A percentile compares a stretch with the other conserved stretches of the same genome.
phyloP scores from a whole-genome alignment of 2,888 invertebrate species.

The Standfussiana lucernea region DNA sequence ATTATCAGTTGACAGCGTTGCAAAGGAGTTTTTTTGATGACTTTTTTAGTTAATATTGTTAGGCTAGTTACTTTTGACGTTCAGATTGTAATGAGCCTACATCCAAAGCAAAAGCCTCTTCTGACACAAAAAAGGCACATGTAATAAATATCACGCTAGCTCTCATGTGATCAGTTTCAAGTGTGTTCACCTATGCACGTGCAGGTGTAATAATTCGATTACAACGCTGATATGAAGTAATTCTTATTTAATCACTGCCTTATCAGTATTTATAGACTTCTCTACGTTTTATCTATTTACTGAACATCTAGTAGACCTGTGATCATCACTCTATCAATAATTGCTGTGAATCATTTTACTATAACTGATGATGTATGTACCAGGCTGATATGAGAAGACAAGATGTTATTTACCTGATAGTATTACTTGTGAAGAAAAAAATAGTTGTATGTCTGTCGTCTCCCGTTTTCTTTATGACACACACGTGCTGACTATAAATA shows the following conservation, averaged over 20 bases:
- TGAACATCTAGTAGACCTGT: constrained; percentile 36
- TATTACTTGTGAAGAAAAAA: neutral
- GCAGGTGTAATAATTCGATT: constrained; percentile 22
- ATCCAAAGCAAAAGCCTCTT: no score
- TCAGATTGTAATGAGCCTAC: no score
- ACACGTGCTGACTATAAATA: constrained; percentile 1
- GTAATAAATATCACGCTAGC: neutral
- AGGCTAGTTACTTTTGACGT: neutral
- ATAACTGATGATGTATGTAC: neutral
- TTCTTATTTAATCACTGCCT: constrained; percentile 35
- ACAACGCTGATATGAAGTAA: constrained; percentile 31
- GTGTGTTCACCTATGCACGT: constrained; percentile 22
- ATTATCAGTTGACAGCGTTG: neutral
- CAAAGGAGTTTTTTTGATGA: neutral
- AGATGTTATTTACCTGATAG: neutral
- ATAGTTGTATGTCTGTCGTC: neutral
- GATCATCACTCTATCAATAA: constrained; percentile 41
- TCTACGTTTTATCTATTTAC: constrained; percentile 30
- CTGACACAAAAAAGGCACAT: neutral
- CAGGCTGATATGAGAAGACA: neutral
- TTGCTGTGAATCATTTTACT: constrained; percentile 24
- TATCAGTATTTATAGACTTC: constrained; percentile 44
- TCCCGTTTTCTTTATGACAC: constrained; percentile 27
- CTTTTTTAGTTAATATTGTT: neutral
- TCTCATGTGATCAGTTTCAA: neutral